Conservation (phyloP, 2,888 invertebrate genomes). For the Crossocerus cetratus region DNA sequence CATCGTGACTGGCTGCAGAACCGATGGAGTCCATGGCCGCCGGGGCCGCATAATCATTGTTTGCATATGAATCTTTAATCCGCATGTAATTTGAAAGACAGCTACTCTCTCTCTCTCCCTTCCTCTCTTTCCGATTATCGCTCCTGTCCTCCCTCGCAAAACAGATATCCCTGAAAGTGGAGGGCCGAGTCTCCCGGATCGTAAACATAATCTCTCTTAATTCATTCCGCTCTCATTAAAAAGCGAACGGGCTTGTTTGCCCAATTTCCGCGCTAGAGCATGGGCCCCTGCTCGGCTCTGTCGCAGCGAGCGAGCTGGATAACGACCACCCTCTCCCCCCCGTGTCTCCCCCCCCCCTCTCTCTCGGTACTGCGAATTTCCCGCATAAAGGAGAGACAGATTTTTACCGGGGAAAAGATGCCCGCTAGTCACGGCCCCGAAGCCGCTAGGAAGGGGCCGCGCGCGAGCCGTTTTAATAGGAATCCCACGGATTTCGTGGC, state of each 20-base stretch:
- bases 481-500: not conserved
- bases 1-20: slow-evolving; percentile 15
- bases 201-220: slow-evolving; percentile 6
- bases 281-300: not conserved
- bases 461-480: not conserved
- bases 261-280: not conserved
- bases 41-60: slow-evolving; percentile 25
- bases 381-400: too few relatives aligned
- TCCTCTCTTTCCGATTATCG: not conserved
- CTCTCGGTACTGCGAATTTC: too few relatives aligned
- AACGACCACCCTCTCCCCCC: not conserved
- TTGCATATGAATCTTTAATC: slow-evolving; percentile 20
- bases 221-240: slow-evolving; percentile 1
- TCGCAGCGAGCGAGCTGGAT: not conserved
- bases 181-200: not conserved
- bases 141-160: not conserved
- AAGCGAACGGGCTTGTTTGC: slow-evolving; percentile 2
- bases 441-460: not conserved
- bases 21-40: not conserved
- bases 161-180: not conserved
- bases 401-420: too few relatives aligned
- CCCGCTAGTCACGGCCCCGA: too few relatives aligned
- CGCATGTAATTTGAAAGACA: slow-evolving; percentile 5
- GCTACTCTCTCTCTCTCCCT: slow-evolving; percentile 7
- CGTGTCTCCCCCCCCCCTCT: too few relatives aligned